Evolutionary conservation across 1,140 invertebrate genomes (phyloP).

Genomic region (Atta texana): DNA sequence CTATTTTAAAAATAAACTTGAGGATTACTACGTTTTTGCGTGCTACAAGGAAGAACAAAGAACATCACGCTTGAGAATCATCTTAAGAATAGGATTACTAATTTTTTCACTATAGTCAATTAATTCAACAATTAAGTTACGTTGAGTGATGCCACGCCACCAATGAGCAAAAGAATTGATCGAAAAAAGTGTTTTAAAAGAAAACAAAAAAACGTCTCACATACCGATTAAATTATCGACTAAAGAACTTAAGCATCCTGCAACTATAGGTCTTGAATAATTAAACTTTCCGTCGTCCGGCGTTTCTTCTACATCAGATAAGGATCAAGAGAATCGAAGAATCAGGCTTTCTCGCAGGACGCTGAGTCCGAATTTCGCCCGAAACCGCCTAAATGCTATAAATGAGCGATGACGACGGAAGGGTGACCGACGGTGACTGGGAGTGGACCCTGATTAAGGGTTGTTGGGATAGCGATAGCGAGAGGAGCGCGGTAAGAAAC

Average conservation of each 20-base stretch:
- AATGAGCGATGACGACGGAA: constrained; percentile 84
- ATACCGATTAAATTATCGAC: not conserved
- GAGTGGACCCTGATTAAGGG: constrained; percentile 62
- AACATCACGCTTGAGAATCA: not conserved
- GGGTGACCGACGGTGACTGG: constrained; percentile 72
- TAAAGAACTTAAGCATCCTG: not conserved
- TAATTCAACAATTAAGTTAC: constrained; percentile 34
- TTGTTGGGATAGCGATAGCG: constrained; percentile 62
- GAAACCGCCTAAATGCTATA: constrained; percentile 79
- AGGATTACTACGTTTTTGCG: not conserved
- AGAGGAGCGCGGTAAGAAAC: constrained; percentile 51
- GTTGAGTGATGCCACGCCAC: not conserved
- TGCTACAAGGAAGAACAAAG: not conserved
- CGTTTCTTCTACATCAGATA: not conserved
- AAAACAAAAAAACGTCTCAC: not conserved
- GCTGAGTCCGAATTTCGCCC: constrained; percentile 45
- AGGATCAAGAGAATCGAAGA: not conserved
- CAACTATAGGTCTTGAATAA: constrained; percentile 21
- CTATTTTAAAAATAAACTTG: not conserved
- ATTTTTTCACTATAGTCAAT: constrained; percentile 33
- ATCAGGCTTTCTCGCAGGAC: not conserved
- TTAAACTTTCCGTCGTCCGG: constrained; percentile 1
- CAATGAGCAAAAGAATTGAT: not conserved
- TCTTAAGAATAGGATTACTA: not conserved
- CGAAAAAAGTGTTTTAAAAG: not conserved